Base-by-base conservation (phyloP, 2,888 invertebrate genomes). In the Paralinhomoeus sp. region DNA sequence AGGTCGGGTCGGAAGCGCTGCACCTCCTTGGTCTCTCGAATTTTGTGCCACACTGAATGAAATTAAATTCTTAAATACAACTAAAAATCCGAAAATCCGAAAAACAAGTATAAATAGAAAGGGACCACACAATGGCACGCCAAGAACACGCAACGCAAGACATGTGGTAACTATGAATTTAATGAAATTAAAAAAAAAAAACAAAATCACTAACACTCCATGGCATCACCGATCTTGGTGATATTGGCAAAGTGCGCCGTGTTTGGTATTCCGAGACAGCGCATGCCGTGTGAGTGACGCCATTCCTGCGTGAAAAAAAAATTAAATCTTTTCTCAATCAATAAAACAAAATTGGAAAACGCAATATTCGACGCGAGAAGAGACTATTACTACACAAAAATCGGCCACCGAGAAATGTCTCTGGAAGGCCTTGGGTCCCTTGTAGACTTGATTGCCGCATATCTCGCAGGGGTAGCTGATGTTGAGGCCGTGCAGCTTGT, bases 221-320 rank as follows among this genome's bases (percentile, higher is more conserved):
- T 72, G 0, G 93, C 93, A 64, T 93, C 93, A 64, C 91, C 91
- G 55, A 93, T 93, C 62, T 87, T 84, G 1, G 93, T 97, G 34
- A 99, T 93, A 64, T 97, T 99, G 1, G 97, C 93, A 68, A 99
- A 99, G 69, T 99, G 97, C 1, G 97, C 93, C 0, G 97, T 99
- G 65, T 99, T 99, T 0, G 97, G 97, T 54, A 99, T 97, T 7
- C 93, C 93, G 18, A 99, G 72, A 62, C 97, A 99, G 22, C 91
- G 72, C 93, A 97, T 97, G 33, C 93, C 93, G 56, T 75, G 73
- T 27, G 75, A 75, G 61, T 75, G 75, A 43, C 75, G 63, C 74
- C 75, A 76, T 61, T 75, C 75, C 69, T 72, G 51, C 9, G 60
- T 54, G 44, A 46, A n/a, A n/a, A n/a, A n/a, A 49, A 44, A 46